Base-by-base conservation (phyloP, 2,113 vertebrate genomes). In the Ancistrus triradiatus region DNA sequence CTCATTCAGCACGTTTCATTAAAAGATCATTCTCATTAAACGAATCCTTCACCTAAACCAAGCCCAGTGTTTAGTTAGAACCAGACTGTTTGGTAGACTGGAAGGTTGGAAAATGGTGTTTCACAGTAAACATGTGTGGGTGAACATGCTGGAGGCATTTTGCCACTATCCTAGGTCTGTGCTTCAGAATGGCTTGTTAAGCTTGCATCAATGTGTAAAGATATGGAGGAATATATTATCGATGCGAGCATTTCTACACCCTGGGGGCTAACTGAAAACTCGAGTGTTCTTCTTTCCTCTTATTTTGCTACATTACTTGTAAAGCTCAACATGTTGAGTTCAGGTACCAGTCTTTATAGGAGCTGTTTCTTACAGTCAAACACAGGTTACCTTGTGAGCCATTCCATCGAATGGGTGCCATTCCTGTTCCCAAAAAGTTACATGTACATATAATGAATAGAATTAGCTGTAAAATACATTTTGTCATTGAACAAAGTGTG, bases 51-150 rank as follows among this genome's bases (percentile, higher is more conserved):
- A 66, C 42, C 18, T 40, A 51, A 66, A 13, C 11, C 10, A 28
- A 62, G 27, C 33, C 33, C 40, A 59, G 42, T n/a, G 7, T 52
- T 68, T 6, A 48, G 59, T 48, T 47, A 53, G n/a, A 49, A 38
- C 25, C n/a, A 13, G 49, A 59, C 31, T 40, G 50, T 49, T 43
- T 66, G 42, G 37, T 63, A 52, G 17, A 52, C 31, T 53, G 55
- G 48, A 59, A 58, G 58, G 57, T 28, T 59, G 46, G 49, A 68
- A 73, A 66, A 85, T 87, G 87, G 86, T 85, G 87, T 89, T 85
- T 89, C 85, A 90, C 90, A 93, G 87, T 92, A 93, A 92, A 90
- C 93, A 91, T 90, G 93, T 93, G 93, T 90, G 88, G 87, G 89
- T 86, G 88, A 66, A 73, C 77, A 80, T 73, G 91, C 90, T 86